Percentiles rank a stretch among this genome's conserved stretches.
phyloP scores from a whole-genome alignment of 2,888 invertebrate genomes.

The Baronia brevicornis region DNA sequence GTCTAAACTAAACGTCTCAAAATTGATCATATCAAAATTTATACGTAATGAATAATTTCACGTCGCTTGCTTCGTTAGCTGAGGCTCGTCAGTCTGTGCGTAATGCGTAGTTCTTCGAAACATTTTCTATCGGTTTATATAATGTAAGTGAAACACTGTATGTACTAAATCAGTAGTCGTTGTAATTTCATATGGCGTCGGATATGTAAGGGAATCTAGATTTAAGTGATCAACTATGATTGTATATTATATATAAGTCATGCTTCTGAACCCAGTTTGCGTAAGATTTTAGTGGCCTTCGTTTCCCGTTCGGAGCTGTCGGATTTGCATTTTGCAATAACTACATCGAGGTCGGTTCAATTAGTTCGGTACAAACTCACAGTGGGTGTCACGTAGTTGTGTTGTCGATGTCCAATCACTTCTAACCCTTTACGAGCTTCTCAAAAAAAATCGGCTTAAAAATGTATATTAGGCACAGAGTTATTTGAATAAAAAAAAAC shows the following conservation, averaged over 20 bases:
- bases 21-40: slow-evolving; percentile 73
- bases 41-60: slow-evolving; percentile 58
- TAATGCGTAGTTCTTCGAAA: slow-evolving; percentile 34
- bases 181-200: slow-evolving; percentile 64
- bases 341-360: slow-evolving; percentile 32
- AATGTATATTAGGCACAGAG: slow-evolving; percentile 73
- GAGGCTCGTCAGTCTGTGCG: slow-evolving; percentile 33
- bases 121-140: slow-evolving; percentile 46
- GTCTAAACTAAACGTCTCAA: slow-evolving; percentile 27
- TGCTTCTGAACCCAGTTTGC: too few species aligned
- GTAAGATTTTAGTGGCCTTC: too few species aligned
- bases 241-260: slow-evolving; percentile 51
- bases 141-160: slow-evolving; percentile 48
- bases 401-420: slow-evolving; percentile 48
- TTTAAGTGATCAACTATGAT: slow-evolving; percentile 31
- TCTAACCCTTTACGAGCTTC: slow-evolving; percentile 63
- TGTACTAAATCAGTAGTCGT: slow-evolving; percentile 58
- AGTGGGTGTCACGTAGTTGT: slow-evolving; percentile 30
- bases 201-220: slow-evolving; percentile 27
- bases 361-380: slow-evolving; percentile 34
- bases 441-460: slow-evolving; percentile 64
- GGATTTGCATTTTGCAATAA: slow-evolving; percentile 14
- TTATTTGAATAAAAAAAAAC: slow-evolving; percentile 50
- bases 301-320: slow-evolving; percentile 1
- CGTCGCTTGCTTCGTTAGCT: slow-evolving; percentile 57